Base-by-base conservation (phyloP, 30 jellyfish, hydroid and myxozoan species). In the Turritopsis rubra region DNA sequence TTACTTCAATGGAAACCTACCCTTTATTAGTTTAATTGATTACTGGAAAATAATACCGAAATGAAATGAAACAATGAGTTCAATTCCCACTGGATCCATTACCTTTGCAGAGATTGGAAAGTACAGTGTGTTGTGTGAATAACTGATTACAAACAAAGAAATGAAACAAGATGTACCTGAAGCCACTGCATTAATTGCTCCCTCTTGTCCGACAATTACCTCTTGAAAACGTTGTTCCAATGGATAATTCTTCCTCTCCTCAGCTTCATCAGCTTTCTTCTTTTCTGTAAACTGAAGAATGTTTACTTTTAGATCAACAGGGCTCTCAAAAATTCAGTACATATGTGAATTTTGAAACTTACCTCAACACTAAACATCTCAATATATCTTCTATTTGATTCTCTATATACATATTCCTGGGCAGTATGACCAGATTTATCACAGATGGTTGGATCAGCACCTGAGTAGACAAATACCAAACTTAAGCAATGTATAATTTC, bases 171-270 rank as follows among this genome's bases (percentile, higher is more conserved):
- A 75, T 79, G 54, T 53, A 93, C 99, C 97, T 29, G 97, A 81
- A 1, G 99, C 96, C 25, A 93, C 99, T 28, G 99, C 96, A 27
- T 89, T 82, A 21, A 93, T 60, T 1, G 99, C 99, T n/a, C 96
- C 97, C 79, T 93, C 96, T 84, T 93, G 99, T 16, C 99, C 99
- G 60, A 93, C 97, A 19, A 93, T 93, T 1, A 83, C 96, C 66
- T 93, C 95, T 53, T 85, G 52, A 22, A 93, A 85, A 54, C 99
- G 74, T 54, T 89, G 87, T 76, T 93, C 99, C 75, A 93, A 71
- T 21, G 97, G 99, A 85, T 30, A 93, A 22, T 73, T 81, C 84
- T 85, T 84, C 68, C 99, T 81, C 75, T 93, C 99, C 79, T 93
- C 97, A 0, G 91, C 83, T 73, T 93, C 97, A 65, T 72, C 19